Percentiles rank a stretch among this genome's conserved stretches.
These are phyloP conservation scores for Colius striatus DNA, from an alignment of 2,113 vertebrate genomes.

Conservation along the genomic window DNA sequence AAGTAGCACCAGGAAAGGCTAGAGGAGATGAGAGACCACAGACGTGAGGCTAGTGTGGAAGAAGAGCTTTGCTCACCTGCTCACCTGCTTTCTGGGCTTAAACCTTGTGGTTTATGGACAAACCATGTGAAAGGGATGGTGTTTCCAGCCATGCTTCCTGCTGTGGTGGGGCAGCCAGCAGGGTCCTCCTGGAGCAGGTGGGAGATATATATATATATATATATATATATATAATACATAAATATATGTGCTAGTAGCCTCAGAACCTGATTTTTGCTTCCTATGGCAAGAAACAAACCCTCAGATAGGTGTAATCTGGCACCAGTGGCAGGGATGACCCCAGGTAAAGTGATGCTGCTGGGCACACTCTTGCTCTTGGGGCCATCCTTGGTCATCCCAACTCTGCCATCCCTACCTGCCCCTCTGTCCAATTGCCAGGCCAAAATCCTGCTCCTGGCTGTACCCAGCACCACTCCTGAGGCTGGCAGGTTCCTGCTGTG, in stretches of 20 bases:
- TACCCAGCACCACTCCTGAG: not conserved
- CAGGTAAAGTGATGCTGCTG: not conserved
- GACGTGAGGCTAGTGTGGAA: not conserved
- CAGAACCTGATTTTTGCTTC: not conserved
- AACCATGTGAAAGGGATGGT: not conserved
- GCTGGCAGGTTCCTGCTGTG: not conserved
- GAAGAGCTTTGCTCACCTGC: not conserved
- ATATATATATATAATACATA: not conserved
- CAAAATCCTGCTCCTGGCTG: not conserved
- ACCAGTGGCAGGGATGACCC: not conserved
- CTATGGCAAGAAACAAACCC: not conserved
- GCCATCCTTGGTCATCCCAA: not conserved
- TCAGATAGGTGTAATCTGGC: not conserved
- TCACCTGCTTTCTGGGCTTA: not conserved
- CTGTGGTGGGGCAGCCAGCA: not conserved
- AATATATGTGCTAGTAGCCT: not conserved
- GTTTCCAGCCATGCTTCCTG: not conserved
- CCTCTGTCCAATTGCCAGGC: not conserved
- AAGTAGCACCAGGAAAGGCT: not conserved
- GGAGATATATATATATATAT: not conserved
- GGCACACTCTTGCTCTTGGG: fast-evolving
- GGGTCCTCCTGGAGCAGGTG: not conserved
- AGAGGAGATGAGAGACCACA: not conserved
- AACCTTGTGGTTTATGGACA: not conserved
- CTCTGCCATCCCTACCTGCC: not conserved